Base-by-base conservation (phyloP, 2,888 invertebrate genomes). In the Thereva unica region DNA sequence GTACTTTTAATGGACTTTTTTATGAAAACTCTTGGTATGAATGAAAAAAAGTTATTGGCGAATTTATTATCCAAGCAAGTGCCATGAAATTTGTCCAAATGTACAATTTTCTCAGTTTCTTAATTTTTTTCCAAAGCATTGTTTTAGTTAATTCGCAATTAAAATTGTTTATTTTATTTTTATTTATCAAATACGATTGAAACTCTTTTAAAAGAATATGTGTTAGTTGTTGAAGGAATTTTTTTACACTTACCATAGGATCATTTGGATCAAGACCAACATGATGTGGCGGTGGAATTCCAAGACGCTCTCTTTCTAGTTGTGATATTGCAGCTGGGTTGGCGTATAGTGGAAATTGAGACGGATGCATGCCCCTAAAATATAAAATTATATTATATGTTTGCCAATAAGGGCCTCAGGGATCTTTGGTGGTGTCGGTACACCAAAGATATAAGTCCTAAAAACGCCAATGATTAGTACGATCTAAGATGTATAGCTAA, bases 221-320 rank as follows among this genome's bases (percentile, higher is more conserved):
- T 56, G 55, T 65, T 65, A 56, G 50, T 57, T 12, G 10, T 41
- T 23, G 37, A 41, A 45, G 10, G 8, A 63, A 42, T 10, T 52
- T 7, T 9, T 40, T 57, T 53, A 52, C 54, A 75, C 80, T 80
- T 82, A 89, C 91, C 91, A 95, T 92, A 71, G 95, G 95, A 83
- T 95, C 95, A 72, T 92, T 91, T 70, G 94, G 92, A 75, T 74
- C 91, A 89, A 74, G 81, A 64, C 83, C 84, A 40, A 83, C 83
- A 73, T 79, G 82, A 80, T 84, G 74, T 54, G 85, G 85, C 44
- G 87, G 86, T 57, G 89, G 89, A 72, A 88, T 90, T 78, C 93
- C 93, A 74, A 94, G 83, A 75, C 95, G 86, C 80, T 96, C 96
- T 68, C 96, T 85, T 78, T 96, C 95, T 76, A 95, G 82, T 77